A percentile compares a stretch with the other conserved stretches of the same genome.
phyloP scores from a whole-genome alignment of 2,797 vertebrate species.

The Agapornis canus region DNA sequence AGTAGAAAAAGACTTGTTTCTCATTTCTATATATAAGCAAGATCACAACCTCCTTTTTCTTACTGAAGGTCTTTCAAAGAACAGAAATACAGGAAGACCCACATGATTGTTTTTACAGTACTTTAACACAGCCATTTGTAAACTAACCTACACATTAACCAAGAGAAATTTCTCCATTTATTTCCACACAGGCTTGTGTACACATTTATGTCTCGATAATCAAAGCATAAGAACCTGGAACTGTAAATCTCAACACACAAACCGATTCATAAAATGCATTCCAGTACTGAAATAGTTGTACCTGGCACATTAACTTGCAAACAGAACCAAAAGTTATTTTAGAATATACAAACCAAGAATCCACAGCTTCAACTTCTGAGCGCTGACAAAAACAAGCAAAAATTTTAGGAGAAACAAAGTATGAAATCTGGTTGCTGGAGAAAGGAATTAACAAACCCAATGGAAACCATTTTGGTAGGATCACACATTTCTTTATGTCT shows the following conservation, averaged over 20 bases:
- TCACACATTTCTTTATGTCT: neutral
- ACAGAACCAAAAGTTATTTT: neutral
- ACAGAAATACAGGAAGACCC: neutral
- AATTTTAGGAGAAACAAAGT: neutral
- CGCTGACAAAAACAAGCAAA: neutral
- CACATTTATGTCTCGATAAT: neutral
- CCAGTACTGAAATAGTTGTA: neutral
- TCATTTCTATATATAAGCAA: neutral
- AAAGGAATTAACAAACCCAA: neutral
- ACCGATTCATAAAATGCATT: neutral
- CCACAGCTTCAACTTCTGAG: neutral
- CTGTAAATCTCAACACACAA: neutral
- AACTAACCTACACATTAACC: neutral
- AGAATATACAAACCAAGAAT: neutral
- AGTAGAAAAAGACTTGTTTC: neutral
- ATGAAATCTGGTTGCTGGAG: neutral
- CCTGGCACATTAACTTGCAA: neutral
- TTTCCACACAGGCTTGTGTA: neutral
- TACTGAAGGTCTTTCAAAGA: neutral
- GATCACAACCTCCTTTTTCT: neutral
- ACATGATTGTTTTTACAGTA: neutral
- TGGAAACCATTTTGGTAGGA: neutral
- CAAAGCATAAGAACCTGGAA: neutral
- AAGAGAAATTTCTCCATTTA: neutral
- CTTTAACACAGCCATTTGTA: neutral